Evolutionary conservation across 2,888 invertebrate genomes (phyloP).

Genomic region (Synanthedon tipuliformis): DNA sequence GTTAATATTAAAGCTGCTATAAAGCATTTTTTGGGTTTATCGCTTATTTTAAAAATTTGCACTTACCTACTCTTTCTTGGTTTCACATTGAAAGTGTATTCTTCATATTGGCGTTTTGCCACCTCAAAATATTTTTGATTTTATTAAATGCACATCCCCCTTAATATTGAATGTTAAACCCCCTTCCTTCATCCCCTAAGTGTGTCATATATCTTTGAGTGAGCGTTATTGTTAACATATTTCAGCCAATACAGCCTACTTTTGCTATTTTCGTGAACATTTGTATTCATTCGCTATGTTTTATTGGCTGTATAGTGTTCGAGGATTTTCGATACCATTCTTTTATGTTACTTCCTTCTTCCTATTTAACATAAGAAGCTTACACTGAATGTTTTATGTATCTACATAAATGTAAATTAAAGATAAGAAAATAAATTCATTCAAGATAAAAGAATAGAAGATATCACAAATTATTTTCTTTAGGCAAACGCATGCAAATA

Average conservation of each 20-base stretch:
- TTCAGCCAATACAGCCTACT: conserved; percentile 4
- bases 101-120: background rate
- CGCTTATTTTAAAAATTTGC: no score
- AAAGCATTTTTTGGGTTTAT: no score
- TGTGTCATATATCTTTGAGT: conserved; percentile 8
- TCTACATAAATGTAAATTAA: no score
- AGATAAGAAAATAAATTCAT: no score
- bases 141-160: background rate
- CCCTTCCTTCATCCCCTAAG: conserved; percentile 40
- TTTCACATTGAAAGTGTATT: no score
- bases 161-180: conserved; percentile 7
- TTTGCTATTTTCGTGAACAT: conserved; percentile 31
- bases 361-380: no score
- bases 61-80: no score
- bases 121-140: background rate
- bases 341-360: background rate
- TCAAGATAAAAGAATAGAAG: no score
- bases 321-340: conserved; percentile 18
- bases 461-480: no score
- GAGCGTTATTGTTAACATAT: conserved; percentile 1
- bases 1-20: no score
- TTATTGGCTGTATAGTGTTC: conserved; percentile 14
- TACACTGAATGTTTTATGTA: no score
- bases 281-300: conserved; percentile 43
- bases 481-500: no score